Evolutionary conservation across 2,888 invertebrate species (phyloP), one percentile per base, ranked within the genome.

Genomic region (Ormyrus rosae): DNA sequence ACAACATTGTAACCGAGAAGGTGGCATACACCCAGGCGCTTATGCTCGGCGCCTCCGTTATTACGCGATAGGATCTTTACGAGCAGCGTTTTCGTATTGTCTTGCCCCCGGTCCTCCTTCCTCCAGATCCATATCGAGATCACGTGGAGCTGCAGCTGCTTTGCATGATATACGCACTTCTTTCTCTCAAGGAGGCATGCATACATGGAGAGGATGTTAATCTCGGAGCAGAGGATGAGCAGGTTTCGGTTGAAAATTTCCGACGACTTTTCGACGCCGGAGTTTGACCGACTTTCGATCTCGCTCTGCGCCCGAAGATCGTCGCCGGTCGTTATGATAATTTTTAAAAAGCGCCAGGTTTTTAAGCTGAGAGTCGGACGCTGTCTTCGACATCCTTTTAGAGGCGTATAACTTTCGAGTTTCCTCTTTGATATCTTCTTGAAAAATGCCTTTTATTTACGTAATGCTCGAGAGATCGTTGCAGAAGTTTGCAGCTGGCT

Each of bases 11-110:
- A 11, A 11, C 67, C 6, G 19, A 2, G 46, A 2, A 34, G 19
- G 34, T 11, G n/a, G 9, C 53, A 5, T 11, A 11, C 11, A 63
- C 1, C 6, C 51, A n/a, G n/a, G 10, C n/a, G 45, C 45, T 46
- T 19, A 13, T 9, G 10, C 48, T 9, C 50, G 9, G 6, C 48
- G 6, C 4, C n/a, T 65, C 74, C 65, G 67, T 75, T 68, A 75
- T 75, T 68, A 61, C 58, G 61, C 60, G 75, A 75, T 68, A 75
- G 13, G 45, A 75, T 75, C 68, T 75, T 75, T 75, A 75, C 61
- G 75, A 77, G 63, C 51, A n/a, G 51, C 46, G 13, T 53, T 56
- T 50, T 5, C 56, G 48, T 46, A 78, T 71, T 64, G 58, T 71
- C 60, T 70, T 70, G 69, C 70, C 34, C 50, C 10, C 64, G 3